phyloP scores from a whole-genome alignment of 2,113 vertebrate genomes.

The Lethenteron reissneri region DNA sequence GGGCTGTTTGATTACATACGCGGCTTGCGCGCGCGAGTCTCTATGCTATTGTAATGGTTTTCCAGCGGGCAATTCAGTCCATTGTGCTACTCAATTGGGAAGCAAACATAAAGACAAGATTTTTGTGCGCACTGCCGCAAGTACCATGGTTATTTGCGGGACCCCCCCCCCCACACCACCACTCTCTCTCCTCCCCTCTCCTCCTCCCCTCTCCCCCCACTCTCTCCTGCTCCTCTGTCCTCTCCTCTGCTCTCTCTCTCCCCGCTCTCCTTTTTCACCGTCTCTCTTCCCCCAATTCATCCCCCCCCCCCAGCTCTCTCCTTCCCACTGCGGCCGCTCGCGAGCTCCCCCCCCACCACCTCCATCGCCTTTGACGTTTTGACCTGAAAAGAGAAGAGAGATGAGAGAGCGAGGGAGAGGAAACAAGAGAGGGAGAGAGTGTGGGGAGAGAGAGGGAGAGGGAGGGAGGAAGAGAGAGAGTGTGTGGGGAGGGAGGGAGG shows the following conservation, averaged over 20 bases:
- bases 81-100: conserved; percentile 99
- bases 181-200: not conserved
- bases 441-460: too few species aligned
- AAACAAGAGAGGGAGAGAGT: too few species aligned
- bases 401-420: too few species aligned
- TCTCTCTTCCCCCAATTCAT: conserved; percentile 15
- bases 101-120: conserved; percentile 99
- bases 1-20: conserved; percentile 99
- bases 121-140: conserved; percentile 89
- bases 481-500: not conserved
- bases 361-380: too few species aligned
- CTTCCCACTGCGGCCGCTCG: too few species aligned
- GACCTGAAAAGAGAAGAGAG: too few species aligned
- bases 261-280: conserved; percentile 52
- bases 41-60: conserved; percentile 74
- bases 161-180: not conserved
- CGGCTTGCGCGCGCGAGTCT: conserved; percentile 88
- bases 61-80: conserved; percentile 99
- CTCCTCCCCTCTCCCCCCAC: too few species aligned
- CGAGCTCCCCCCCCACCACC: too few species aligned
- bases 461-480: too few species aligned
- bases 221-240: conserved; percentile 39
- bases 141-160: conserved; percentile 95
- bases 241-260: conserved; percentile 21
- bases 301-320: too few species aligned